phyloP scores from a whole-genome alignment of 2,797 vertebrate genomes.

The Xyrichtys novacula region DNA sequence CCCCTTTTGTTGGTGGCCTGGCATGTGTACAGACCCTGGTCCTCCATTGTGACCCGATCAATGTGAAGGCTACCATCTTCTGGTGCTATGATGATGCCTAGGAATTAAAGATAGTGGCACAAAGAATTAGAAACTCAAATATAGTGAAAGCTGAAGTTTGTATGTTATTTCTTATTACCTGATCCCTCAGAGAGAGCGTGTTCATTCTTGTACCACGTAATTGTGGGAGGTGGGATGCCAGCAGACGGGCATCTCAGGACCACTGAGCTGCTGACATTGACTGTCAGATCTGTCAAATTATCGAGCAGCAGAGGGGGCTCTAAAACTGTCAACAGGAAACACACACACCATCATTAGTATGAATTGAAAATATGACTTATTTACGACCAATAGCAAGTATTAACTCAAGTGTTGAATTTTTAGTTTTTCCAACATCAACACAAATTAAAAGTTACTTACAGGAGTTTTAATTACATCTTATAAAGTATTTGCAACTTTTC shows the following conservation, averaged over 20 bases:
- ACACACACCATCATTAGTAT: conserved; percentile 1
- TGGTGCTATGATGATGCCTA: conserved; percentile 91
- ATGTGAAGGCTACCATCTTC: conserved; percentile 91
- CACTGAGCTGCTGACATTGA: conserved; percentile 91
- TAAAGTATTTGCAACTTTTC: too few relatives aligned
- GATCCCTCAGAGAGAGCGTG: conserved; percentile 87
- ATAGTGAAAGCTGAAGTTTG: not conserved
- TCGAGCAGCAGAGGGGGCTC: conserved; percentile 88
- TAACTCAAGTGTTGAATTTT: too few relatives aligned
- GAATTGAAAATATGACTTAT: not conserved
- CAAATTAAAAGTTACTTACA: too few relatives aligned
- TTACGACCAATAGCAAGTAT: not conserved
- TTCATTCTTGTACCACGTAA: conserved; percentile 95
- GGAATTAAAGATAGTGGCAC: not conserved
- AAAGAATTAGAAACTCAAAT: conserved; percentile 6
- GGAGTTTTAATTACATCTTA: too few relatives aligned
- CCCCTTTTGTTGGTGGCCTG: conserved; percentile 92
- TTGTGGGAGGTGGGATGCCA: conserved; percentile 88
- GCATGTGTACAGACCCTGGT: conserved; percentile 93
- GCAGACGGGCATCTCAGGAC: conserved; percentile 86
- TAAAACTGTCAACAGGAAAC: conserved; percentile 83
- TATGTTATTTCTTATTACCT: conserved; percentile 80
- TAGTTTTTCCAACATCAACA: too few relatives aligned
- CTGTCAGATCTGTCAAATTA: conserved; percentile 88
- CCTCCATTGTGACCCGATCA: conserved; percentile 91